Conservation (phyloP, 2,888 invertebrate genomes). For the Drosophila pegasa region DNA sequence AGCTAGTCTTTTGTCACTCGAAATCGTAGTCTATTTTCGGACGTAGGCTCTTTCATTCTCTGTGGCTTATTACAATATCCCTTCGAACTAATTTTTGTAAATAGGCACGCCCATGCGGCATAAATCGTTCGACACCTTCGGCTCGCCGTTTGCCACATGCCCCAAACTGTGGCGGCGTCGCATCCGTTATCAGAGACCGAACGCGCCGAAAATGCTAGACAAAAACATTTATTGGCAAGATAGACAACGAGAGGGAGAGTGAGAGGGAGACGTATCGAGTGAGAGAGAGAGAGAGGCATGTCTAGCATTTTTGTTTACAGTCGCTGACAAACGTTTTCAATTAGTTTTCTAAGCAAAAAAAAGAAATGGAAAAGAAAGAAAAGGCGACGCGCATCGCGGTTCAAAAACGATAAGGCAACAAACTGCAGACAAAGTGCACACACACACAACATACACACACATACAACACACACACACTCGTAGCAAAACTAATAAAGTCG, state of each 20-base stretch:
- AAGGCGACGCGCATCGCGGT: constrained; percentile 59
- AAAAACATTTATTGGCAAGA: constrained; percentile 57
- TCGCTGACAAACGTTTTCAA: constrained; percentile 78
- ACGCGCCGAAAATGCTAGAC: constrained; percentile 31
- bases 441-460: constrained; percentile 23
- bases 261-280: not conserved
- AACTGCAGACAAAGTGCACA: constrained; percentile 63
- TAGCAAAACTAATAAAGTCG: constrained; percentile 76
- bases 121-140: constrained; percentile 68
- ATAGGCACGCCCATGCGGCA: constrained; percentile 44
- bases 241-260: not conserved
- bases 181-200: constrained; percentile 51
- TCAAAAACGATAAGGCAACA: constrained; percentile 66
- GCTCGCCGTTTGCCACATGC: constrained; percentile 30
- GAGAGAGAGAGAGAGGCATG: constrained; percentile 21
- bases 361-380: not conserved
- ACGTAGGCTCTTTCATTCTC: not conserved
- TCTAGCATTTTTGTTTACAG: constrained; percentile 59
- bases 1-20: not conserved
- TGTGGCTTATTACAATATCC: constrained; percentile 32
- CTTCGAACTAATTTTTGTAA: constrained; percentile 37
- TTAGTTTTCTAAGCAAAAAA: constrained; percentile 54
- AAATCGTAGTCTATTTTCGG: constrained; percentile 21
- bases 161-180: constrained; percentile 18
- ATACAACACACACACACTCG: constrained; percentile 9